Base-by-base conservation (phyloP, 2,113 vertebrate species). In the Uropsilus gracilis region DNA sequence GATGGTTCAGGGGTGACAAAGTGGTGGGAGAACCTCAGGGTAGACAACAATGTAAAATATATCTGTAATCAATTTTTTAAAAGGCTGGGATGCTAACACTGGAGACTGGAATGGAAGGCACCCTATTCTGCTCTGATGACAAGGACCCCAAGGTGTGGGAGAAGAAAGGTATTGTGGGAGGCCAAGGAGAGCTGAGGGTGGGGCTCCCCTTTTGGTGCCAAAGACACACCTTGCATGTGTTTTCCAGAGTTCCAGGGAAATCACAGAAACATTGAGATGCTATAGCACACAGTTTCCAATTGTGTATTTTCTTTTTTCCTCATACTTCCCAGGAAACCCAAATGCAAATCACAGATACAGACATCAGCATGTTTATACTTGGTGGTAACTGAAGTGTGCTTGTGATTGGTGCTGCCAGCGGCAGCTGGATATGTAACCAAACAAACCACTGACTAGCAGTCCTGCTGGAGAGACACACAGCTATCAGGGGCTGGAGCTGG, bases 371-470 rank as follows among this genome's bases (percentile, higher is more conserved):
- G 8, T 93, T 66, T 64, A 14, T 66, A 7, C 18, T 93, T 9
- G 8, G 71, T 64, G 26, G 10, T 34, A 7, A 81, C 81, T 10
- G 10, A 30, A 5, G 26, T 16, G 42, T 71, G 14, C 78, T 28
- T 37, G 39, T 88, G 80, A 24, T 53, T 90, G 71, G 20, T 37
- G 9, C 34, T 17, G 68, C 42, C 44, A n/a, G 12, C 28, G 55
- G 81, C 96, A 91, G 68, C 90, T 97, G 96, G 68, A 42, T 89
- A 63, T 39, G 39, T 83, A 86, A 63, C 57, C 90, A 39, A 95
- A 78, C 69, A 94, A 78, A 86, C 42, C 76, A 90, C 71, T 46
- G 86, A 5, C 75, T 84, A 75, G 2, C 16, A 50, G 71, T 16
- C 81, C 22, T 61, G 32, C 20, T 17, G 32, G 81, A 44, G 64